phyloP scores from a whole-genome alignment of 1,140 invertebrate genomes.

The Dolichoris vasculosae region DNA sequence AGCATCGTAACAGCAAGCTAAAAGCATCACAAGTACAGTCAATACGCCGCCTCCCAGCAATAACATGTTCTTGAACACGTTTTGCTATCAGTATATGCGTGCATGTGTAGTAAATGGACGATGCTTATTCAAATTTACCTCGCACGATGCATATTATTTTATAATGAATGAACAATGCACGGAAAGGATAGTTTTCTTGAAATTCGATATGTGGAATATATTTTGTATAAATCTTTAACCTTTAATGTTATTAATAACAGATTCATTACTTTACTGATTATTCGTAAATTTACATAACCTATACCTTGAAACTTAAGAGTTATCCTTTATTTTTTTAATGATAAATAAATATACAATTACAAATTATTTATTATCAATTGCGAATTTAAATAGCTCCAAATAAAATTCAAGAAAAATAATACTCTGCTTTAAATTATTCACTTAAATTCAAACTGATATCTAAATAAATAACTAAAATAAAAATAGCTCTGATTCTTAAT shows the following conservation, averaged over 20 bases:
- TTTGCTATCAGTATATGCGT: not conserved
- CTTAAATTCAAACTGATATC: too few relatives aligned
- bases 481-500: not conserved
- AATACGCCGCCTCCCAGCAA: not conserved
- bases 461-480: too few relatives aligned
- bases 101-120: not conserved
- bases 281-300: too few relatives aligned
- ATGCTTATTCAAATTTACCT: not conserved
- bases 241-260: not conserved
- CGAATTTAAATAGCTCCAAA: too few relatives aligned
- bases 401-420: too few relatives aligned
- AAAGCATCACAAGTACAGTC: not conserved
- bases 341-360: too few relatives aligned
- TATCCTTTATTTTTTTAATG: too few relatives aligned
- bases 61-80: not conserved
- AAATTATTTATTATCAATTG: too few relatives aligned
- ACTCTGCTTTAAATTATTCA: too few relatives aligned
- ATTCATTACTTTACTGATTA: too few relatives aligned
- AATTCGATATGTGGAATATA: not conserved
- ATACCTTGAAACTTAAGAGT: too few relatives aligned
- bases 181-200: conserved; percentile 6
- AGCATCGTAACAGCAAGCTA: not conserved
- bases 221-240: not conserved
- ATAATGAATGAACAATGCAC: not conserved
- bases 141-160: not conserved